Evolutionary conservation across 2,113 vertebrate species (phyloP).

Genomic region (Tapirus terrestris): DNA sequence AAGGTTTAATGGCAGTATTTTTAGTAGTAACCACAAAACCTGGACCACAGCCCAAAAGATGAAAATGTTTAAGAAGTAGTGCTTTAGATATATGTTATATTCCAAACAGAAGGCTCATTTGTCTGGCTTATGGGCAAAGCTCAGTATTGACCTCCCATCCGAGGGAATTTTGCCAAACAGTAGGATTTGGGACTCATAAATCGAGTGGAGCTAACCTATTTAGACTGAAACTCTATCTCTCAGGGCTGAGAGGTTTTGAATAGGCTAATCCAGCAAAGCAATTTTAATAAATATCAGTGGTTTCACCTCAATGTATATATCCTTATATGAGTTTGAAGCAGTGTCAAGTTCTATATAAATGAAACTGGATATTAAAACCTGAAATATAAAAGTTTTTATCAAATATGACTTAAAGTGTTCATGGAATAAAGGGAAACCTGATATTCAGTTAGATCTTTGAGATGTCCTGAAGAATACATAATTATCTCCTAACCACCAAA

Average conservation of each 20-base stretch:
- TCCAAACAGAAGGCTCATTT: slow-evolving; percentile 62
- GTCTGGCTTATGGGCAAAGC: slow-evolving; percentile 22
- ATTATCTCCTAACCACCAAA: neutral
- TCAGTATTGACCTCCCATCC: slow-evolving; percentile 47
- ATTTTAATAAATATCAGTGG: slow-evolving; percentile 56
- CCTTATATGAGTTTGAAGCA: slow-evolving; percentile 54
- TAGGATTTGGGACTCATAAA: slow-evolving; percentile 55
- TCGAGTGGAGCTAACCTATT: slow-evolving; percentile 42
- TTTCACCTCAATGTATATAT: slow-evolving; percentile 29
- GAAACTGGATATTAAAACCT: slow-evolving; percentile 49
- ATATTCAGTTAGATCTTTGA: neutral
- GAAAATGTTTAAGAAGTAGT: slow-evolving; percentile 62
- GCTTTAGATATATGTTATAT: slow-evolving; percentile 25
- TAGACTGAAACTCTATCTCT: slow-evolving; percentile 67
- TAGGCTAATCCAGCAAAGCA: slow-evolving; percentile 40
- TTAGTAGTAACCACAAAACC: slow-evolving; percentile 46
- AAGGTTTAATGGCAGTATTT: neutral
- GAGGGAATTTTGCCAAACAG: slow-evolving; percentile 47
- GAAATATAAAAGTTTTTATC: neutral
- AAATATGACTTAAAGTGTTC: neutral
- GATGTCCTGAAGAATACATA: neutral
- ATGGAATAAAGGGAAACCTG: slow-evolving; percentile 9
- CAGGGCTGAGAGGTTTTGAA: slow-evolving; percentile 36
- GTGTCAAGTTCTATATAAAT: slow-evolving; percentile 28
- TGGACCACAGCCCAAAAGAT: slow-evolving; percentile 35